These are phyloP conservation scores for Crotalus viridis DNA, from an alignment of 2,113 vertebrate species.

Conservation along the genomic window DNA sequence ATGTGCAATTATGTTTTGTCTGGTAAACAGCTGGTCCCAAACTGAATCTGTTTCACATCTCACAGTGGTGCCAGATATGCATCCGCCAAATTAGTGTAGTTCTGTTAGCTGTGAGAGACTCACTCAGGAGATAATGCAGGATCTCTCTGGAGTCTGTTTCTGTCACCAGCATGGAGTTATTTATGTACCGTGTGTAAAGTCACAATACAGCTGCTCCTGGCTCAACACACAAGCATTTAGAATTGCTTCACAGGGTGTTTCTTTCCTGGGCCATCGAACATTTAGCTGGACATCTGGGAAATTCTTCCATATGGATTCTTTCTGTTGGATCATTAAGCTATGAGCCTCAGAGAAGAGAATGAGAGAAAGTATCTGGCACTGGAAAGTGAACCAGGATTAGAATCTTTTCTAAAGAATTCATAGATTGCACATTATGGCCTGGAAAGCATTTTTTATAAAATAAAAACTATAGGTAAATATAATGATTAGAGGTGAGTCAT, in stretches of 20 bases:
- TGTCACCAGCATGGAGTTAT: slow-evolving; percentile 10
- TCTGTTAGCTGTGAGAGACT: slow-evolving; percentile 35
- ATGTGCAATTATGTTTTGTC: slow-evolving; percentile 22
- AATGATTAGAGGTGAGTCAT: neutral
- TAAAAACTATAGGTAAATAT: neutral
- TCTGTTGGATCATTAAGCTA: slow-evolving; percentile 7
- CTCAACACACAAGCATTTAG: neutral
- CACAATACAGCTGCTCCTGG: slow-evolving; percentile 20
- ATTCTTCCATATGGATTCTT: slow-evolving; percentile 14
- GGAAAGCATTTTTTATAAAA: neutral
- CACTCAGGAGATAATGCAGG: slow-evolving; percentile 25
- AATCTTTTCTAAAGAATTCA: neutral
- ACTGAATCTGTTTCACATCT: slow-evolving; percentile 46
- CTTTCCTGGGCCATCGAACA: neutral
- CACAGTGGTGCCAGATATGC: slow-evolving; percentile 44
- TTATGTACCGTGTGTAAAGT: slow-evolving; percentile 15
- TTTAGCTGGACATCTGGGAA: slow-evolving; percentile 18
- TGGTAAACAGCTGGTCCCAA: slow-evolving; percentile 56
- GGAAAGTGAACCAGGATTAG: neutral
- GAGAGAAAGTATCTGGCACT: neutral
- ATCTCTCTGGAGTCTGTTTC: slow-evolving; percentile 29
- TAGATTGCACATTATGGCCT: neutral
- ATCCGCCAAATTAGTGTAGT: slow-evolving; percentile 48
- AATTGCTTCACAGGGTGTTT: slow-evolving; percentile 32
- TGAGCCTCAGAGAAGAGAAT: neutral